Evolutionary conservation across 2,797 vertebrate species (phyloP).

Genomic region (Clarias fuscus): DNA sequence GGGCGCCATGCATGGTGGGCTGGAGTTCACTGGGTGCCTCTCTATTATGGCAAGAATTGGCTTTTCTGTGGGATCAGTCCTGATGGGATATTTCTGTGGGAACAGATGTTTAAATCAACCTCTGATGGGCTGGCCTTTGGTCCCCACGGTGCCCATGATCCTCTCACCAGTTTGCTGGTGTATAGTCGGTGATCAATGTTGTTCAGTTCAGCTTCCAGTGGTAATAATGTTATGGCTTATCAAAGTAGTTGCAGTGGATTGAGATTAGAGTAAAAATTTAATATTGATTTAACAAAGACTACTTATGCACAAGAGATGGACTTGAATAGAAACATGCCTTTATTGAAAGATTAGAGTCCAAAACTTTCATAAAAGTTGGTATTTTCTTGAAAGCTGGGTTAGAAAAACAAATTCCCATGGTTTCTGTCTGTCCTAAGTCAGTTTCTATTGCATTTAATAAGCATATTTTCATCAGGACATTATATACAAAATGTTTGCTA

Average conservation of each 20-base stretch:
- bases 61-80: no score
- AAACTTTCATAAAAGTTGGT: conserved; percentile 2
- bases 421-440: background rate
- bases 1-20: no score
- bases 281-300: background rate
- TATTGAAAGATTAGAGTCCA: background rate
- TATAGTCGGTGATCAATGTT: no score
- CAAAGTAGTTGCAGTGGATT: background rate
- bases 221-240: no score
- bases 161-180: no score
- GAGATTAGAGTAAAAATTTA: background rate
- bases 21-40: no score
- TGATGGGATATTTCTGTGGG: no score
- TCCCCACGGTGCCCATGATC: no score
- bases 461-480: conserved; percentile 19
- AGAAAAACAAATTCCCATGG: background rate
- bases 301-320: background rate
- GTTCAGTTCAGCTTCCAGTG: no score
- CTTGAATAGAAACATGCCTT: background rate
- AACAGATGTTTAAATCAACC: no score
- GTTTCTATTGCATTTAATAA: conserved; percentile 1
- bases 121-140: no score
- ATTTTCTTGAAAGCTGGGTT: background rate
- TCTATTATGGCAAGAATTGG: no score
- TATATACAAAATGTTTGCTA: conserved; percentile 31